phyloP scores from a whole-genome alignment of 2,113 vertebrate species.

The Oceanites oceanicus region DNA sequence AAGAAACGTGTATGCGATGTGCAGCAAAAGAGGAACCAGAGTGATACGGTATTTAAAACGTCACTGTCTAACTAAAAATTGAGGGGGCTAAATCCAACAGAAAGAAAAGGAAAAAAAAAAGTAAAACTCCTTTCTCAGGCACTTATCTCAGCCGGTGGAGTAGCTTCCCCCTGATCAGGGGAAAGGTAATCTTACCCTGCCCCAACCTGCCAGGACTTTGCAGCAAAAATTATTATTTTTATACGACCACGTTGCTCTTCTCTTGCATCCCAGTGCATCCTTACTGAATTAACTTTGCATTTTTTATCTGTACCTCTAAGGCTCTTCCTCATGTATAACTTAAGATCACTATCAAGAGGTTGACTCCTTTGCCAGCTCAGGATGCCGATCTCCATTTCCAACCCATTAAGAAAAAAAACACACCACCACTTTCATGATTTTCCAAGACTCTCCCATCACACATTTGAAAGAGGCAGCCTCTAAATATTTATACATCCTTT shows the following conservation, averaged over 20 bases:
- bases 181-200: background rate
- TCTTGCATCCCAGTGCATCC: background rate
- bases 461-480: background rate
- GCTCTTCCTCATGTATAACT: background rate
- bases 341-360: background rate
- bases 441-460: background rate
- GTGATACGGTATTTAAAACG: background rate
- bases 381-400: background rate
- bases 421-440: background rate
- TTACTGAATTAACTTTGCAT: background rate
- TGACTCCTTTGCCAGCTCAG: background rate
- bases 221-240: background rate
- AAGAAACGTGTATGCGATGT: fast-evolving
- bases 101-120: background rate
- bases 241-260: fast-evolving
- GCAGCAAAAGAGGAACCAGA: background rate
- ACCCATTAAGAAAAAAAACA: background rate
- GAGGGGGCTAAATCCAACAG: background rate
- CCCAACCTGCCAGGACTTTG: background rate
- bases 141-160: background rate
- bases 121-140: background rate
- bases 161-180: background rate
- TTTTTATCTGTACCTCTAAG: background rate
- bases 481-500: background rate
- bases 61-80: background rate